phyloP scores from a whole-genome alignment of 1,140 invertebrate species.

The Cephus cinctus region DNA sequence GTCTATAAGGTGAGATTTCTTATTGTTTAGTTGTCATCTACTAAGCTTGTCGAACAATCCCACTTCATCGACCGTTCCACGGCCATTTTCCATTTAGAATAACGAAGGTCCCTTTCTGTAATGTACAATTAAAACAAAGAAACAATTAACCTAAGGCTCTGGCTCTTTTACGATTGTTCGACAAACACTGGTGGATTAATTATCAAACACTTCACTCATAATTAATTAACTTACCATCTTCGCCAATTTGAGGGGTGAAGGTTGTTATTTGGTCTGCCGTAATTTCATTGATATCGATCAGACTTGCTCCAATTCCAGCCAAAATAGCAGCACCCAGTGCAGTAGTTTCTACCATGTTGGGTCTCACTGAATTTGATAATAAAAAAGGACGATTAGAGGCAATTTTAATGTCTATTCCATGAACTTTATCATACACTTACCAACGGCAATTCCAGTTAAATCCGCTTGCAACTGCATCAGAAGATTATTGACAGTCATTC shows the following conservation, averaged over 20 bases:
- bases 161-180: too few relatives aligned
- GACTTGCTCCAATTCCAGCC: constrained; percentile 69
- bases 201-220: not conserved
- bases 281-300: constrained; percentile 57
- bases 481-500: constrained; percentile 85
- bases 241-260: constrained; percentile 68
- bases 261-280: constrained; percentile 60
- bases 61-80: constrained; percentile 77
- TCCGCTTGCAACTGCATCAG: constrained; percentile 85
- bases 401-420: not conserved
- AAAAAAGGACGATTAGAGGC: not conserved
- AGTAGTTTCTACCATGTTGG: constrained; percentile 82
- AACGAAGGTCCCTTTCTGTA: constrained; percentile 69
- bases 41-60: constrained; percentile 54
- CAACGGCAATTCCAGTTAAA: constrained; percentile 64
- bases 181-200: too few relatives aligned
- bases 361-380: constrained; percentile 55
- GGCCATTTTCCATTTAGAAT: constrained; percentile 83
- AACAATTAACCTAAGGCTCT: too few relatives aligned
- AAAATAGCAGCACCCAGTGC: constrained; percentile 81
- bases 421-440: constrained; percentile 31
- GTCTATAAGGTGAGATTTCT: too few relatives aligned
- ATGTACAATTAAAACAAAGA: constrained; percentile 10
- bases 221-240: constrained; percentile 57
- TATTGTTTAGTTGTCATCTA: constrained; percentile 16